Conservation (phyloP, 2,797 vertebrate genomes). For the Todus mexicanus region DNA sequence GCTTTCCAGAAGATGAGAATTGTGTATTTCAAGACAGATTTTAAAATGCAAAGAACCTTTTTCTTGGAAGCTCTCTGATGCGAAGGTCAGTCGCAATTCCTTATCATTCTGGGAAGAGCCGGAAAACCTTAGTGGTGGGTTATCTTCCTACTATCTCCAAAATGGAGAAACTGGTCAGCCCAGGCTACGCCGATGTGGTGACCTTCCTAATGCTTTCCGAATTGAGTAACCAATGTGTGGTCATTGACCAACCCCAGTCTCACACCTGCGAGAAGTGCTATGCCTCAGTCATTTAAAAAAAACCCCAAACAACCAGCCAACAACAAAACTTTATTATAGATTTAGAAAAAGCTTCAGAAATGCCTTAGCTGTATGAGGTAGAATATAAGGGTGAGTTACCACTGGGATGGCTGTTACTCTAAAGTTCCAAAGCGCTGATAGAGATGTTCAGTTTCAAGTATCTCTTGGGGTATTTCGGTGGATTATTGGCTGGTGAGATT, state of each 20-base stretch:
- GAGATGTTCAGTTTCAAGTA: neutral
- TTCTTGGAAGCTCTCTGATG: neutral
- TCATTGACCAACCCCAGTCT: neutral
- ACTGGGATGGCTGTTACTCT: neutral
- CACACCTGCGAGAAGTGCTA: neutral
- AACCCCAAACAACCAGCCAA: neutral
- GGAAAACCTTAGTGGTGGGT: neutral
- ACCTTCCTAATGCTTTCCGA: neutral
- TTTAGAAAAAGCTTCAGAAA: neutral
- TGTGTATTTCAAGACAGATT: neutral
- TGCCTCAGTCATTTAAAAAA: neutral
- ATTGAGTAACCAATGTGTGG: neutral
- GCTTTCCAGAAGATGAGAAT: constrained; percentile 3
- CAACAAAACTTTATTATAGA: neutral
- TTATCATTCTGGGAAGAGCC: neutral
- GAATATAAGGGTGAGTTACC: neutral
- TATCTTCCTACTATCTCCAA: neutral
- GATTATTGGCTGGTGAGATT: neutral
- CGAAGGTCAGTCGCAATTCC: neutral
- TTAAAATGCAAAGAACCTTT: neutral
- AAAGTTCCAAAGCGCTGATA: neutral
- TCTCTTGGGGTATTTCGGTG: neutral
- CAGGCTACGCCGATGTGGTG: neutral
- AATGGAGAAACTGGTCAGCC: neutral
- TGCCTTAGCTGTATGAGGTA: neutral